Evolutionary conservation across 2,888 invertebrate species (phyloP).

Genomic region (Drosophila merina): DNA sequence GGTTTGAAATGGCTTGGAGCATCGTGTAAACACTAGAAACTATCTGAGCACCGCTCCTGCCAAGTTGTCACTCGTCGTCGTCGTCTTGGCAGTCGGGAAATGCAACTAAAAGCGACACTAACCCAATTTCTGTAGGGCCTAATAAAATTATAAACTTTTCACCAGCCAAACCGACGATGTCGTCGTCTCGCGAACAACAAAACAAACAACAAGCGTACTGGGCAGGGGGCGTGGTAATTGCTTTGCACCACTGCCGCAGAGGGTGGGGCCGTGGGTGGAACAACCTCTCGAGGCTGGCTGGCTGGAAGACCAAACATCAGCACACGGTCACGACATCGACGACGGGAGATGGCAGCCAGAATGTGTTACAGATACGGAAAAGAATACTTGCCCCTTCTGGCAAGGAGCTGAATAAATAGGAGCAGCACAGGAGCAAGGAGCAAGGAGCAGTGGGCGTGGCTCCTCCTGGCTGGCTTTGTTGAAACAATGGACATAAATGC

Average conservation of each 20-base stretch:
- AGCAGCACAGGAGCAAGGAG: constrained; percentile 10
- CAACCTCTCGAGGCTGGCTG: constrained; percentile 25
- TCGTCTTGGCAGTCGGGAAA: constrained; percentile 36
- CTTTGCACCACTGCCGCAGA: constrained; percentile 29
- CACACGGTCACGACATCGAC: constrained; percentile 32
- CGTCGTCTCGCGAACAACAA: constrained; percentile 44
- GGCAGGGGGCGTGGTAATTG: constrained; percentile 36
- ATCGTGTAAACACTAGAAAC: constrained; percentile 32
- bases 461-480: not conserved
- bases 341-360: constrained; percentile 27
- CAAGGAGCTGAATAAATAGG: constrained; percentile 14
- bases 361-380: constrained; percentile 21
- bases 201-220: constrained; percentile 25
- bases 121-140: constrained; percentile 66
- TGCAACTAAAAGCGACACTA: constrained; percentile 54
- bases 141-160: constrained; percentile 70
- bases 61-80: constrained; percentile 49
- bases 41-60: constrained; percentile 33
- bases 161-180: constrained; percentile 29
- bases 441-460: constrained; percentile 24
- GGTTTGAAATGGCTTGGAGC: not conserved
- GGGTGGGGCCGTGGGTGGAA: constrained; percentile 33
- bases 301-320: constrained; percentile 22
- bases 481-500: constrained; percentile 47
- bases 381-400: constrained; percentile 11